These are phyloP conservation scores for Panagrolaimus sp. DNA, from an alignment of 1,140 invertebrate species.

Conservation along the genomic window DNA sequence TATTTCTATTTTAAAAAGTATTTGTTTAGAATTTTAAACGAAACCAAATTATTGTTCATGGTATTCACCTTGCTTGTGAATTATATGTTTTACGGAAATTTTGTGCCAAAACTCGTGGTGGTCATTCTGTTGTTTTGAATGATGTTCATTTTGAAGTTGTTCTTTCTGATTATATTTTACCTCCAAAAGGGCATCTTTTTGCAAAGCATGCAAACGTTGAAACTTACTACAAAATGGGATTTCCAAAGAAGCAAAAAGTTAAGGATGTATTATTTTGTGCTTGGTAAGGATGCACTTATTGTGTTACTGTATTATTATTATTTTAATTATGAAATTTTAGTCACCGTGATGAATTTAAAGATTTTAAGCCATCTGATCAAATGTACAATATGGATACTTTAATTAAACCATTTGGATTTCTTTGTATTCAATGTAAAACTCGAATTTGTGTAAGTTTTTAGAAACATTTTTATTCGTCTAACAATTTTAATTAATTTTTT, in stretches of 20 bases:
- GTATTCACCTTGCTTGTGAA: neutral
- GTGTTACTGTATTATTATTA: too few species aligned
- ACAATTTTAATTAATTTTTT: too few species aligned
- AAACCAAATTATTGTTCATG: conserved; percentile 11
- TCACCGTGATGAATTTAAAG: neutral
- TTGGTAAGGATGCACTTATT: neutral
- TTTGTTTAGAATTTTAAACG: conserved; percentile 6
- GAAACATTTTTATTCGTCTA: too few species aligned
- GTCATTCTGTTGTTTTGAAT: neutral
- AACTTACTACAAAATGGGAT: conserved; percentile 14
- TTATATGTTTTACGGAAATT: neutral
- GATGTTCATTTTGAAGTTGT: conserved; percentile 11
- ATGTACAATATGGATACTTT: neutral
- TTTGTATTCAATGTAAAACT: conserved; percentile 7
- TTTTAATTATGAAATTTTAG: too few species aligned
- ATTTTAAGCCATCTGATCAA: neutral
- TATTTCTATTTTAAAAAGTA: neutral
- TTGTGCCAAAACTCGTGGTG: conserved; percentile 1
- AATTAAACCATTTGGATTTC: neutral
- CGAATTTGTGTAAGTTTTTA: too few species aligned
- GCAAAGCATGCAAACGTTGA: conserved; percentile 6
- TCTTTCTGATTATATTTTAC: neutral
- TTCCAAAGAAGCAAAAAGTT: conserved; percentile 5
- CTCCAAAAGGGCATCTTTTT: conserved; percentile 2
- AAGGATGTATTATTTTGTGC: conserved; percentile 1